phyloP scores from a whole-genome alignment of 2,113 vertebrate genomes.

The Irena cyanogastra region DNA sequence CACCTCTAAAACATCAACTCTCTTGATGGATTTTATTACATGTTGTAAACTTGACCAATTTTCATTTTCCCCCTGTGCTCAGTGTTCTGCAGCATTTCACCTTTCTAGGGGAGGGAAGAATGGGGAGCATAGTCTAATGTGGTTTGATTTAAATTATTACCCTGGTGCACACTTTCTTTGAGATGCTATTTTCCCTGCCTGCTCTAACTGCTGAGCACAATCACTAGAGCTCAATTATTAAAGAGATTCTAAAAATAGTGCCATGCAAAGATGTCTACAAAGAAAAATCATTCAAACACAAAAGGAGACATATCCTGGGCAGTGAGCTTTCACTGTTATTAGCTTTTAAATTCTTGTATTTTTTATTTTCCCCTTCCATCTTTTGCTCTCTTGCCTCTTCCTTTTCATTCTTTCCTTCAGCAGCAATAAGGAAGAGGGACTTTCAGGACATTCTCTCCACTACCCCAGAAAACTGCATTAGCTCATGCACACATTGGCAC shows the following conservation, averaged over 20 bases:
- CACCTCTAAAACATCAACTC: background rate
- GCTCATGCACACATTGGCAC: background rate
- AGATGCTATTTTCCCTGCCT: constrained; percentile 70
- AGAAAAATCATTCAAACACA: constrained; percentile 72
- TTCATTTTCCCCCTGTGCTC: background rate
- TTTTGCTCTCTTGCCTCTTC: background rate
- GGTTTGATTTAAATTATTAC: constrained; percentile 72
- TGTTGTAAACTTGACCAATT: constrained; percentile 28
- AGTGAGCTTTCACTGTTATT: constrained; percentile 36
- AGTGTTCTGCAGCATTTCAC: constrained; percentile 4
- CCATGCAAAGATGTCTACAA: constrained; percentile 61
- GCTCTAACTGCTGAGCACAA: constrained; percentile 68
- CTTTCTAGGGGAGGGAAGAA: background rate
- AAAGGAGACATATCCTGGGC: constrained; percentile 52
- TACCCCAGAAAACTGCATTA: constrained; percentile 31
- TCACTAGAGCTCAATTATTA: constrained; percentile 78
- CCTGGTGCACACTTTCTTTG: constrained; percentile 53
- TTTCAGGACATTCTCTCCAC: background rate
- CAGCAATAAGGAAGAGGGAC: constrained; percentile 36
- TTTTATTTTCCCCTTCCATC: background rate
- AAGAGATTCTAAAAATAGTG: constrained; percentile 77
- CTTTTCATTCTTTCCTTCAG: constrained; percentile 30
- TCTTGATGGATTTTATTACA: constrained; percentile 1
- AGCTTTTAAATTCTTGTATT: constrained; percentile 37
- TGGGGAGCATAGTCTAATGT: constrained; percentile 25